These are phyloP conservation scores for Tokudaia muenninki DNA, from an alignment of 2,797 vertebrate species.

Conservation along the genomic window DNA sequence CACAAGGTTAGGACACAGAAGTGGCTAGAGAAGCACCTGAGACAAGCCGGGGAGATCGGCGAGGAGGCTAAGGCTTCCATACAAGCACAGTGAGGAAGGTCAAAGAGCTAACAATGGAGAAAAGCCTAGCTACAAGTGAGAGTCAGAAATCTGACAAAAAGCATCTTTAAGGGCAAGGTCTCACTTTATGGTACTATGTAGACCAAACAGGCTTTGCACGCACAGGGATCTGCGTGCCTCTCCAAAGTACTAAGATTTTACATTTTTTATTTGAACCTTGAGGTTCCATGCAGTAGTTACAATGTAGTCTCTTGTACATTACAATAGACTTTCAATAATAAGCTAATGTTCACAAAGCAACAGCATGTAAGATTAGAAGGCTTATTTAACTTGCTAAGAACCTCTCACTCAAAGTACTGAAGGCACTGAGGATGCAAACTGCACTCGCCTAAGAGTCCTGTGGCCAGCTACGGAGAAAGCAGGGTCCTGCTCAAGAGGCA, in stretches of 20 bases:
- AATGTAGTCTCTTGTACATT: not conserved
- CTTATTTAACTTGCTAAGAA: constrained; percentile 4
- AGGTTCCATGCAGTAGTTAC: not conserved
- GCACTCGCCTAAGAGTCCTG: not conserved
- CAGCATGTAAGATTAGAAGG: constrained; percentile 25
- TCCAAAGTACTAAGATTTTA: not conserved
- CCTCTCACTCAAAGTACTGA: not conserved
- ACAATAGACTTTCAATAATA: not conserved
- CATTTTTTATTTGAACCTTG: not conserved
- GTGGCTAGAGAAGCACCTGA: not conserved
- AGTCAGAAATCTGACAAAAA: not conserved
- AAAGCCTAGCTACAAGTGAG: not conserved
- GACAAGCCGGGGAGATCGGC: not conserved
- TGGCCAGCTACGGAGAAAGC: not conserved
- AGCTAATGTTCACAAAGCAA: constrained; percentile 17
- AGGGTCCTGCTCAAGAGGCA: not conserved
- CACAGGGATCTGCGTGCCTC: not conserved
- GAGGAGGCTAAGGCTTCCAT: not conserved
- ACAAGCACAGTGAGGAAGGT: no score
- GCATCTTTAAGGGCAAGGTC: not conserved
- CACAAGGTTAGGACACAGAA: not conserved
- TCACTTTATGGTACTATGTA: not conserved
- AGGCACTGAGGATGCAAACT: not conserved
- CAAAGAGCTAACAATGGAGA: not conserved
- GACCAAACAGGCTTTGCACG: not conserved